Evolutionary conservation across 2,113 vertebrate species (phyloP).

Genomic region (Pogonocichla stellata): DNA sequence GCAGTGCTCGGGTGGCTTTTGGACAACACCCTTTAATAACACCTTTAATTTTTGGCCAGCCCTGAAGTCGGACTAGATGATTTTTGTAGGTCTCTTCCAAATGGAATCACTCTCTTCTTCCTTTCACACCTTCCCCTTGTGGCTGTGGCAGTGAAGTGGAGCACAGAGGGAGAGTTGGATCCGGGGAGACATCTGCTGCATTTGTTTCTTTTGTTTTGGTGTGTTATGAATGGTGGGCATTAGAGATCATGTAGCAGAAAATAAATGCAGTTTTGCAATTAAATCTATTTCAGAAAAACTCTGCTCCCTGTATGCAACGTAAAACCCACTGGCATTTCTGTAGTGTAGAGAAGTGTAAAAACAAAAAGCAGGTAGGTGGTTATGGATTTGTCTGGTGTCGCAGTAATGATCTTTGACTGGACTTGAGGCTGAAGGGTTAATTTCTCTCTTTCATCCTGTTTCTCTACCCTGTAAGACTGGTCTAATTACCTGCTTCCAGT

Average conservation of each 20-base stretch:
- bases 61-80: neutral
- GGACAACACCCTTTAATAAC: accelerated
- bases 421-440: neutral
- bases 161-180: accelerated
- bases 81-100: neutral
- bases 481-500: accelerated
- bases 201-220: neutral
- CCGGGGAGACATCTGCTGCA: accelerated
- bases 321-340: neutral
- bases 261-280: neutral
- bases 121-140: accelerated
- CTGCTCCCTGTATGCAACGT: neutral
- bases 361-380: too few relatives aligned
- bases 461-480: neutral
- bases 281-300: neutral
- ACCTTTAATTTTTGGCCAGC: neutral
- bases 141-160: neutral
- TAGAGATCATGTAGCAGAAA: neutral
- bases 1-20: neutral
- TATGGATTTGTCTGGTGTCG: neutral
- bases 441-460: neutral
- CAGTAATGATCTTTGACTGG: neutral
- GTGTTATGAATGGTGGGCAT: neutral
- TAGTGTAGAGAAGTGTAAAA: neutral
- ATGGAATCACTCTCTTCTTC: neutral